phyloP scores from a whole-genome alignment of 2,797 vertebrate genomes.

The Sphenodon punctatus region DNA sequence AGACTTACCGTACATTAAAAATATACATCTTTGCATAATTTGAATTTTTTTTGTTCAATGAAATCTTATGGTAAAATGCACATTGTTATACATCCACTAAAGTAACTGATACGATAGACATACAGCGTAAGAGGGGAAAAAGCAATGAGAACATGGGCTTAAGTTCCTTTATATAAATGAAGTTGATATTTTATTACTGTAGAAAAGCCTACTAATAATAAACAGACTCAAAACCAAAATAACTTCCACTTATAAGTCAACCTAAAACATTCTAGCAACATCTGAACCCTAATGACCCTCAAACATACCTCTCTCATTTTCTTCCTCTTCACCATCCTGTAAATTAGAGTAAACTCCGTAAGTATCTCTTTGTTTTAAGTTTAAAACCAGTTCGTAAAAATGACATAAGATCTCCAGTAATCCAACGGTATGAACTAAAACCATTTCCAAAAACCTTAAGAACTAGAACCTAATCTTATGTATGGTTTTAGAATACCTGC shows the following conservation, averaged over 20 bases:
- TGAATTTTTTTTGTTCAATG: constrained; percentile 14
- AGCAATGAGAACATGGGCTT: constrained; percentile 60
- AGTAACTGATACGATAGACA: constrained; percentile 69
- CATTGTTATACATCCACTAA: constrained; percentile 51
- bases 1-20: constrained; percentile 71
- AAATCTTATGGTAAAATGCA: constrained; percentile 48
- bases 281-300: constrained; percentile 68
- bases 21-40: constrained; percentile 48
- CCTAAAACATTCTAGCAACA: constrained; percentile 48
- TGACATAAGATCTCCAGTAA: neutral
- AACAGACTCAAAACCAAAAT: constrained; percentile 53
- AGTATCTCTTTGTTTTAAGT: constrained; percentile 36
- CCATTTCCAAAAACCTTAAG: neutral
- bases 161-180: constrained; percentile 58
- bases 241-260: constrained; percentile 47
- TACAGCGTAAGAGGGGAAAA: constrained; percentile 63
- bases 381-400: too few species aligned
- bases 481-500: too few species aligned
- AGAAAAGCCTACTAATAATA: constrained; percentile 66
- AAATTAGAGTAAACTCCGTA: constrained; percentile 73
- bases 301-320: constrained; percentile 97
- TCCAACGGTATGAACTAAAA: neutral
- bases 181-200: constrained; percentile 48
- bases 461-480: neutral
- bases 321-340: constrained; percentile 92